Percentiles rank a stretch among this genome's conserved stretches.
These are phyloP conservation scores for Papilio machaon DNA, from an alignment of 1,140 invertebrate genomes.

Conservation along the genomic window DNA sequence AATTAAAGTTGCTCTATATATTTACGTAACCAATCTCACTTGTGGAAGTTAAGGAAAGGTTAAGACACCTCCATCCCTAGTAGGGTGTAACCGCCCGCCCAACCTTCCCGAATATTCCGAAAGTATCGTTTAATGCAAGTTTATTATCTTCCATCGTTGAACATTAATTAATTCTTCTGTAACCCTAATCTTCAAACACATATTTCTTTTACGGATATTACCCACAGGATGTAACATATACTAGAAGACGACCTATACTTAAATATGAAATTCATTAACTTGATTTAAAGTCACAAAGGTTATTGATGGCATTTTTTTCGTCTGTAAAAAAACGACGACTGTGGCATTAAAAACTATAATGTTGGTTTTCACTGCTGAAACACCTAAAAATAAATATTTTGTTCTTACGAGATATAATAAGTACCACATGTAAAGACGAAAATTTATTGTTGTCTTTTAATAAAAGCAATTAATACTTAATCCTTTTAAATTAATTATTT, in stretches of 20 bases:
- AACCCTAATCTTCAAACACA: conserved; percentile 47
- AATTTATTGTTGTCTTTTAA: background rate
- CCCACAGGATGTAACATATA: background rate
- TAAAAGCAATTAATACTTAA: background rate
- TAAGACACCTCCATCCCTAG: conserved; percentile 57
- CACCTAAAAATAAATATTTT: background rate
- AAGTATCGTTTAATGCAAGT: conserved; percentile 79
- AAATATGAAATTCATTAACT: background rate
- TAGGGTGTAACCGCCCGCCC: conserved; percentile 40
- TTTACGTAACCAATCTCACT: conserved; percentile 77
- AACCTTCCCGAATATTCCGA: conserved; percentile 74
- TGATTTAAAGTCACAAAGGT: too few species aligned
- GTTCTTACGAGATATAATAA: background rate
- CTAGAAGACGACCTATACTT: background rate
- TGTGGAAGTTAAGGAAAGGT: conserved; percentile 79
- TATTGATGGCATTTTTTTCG: too few species aligned
- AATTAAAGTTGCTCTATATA: conserved; percentile 78
- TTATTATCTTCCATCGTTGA: conserved; percentile 77
- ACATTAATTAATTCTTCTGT: conserved; percentile 73
- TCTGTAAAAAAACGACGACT: background rate
- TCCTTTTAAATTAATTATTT: background rate
- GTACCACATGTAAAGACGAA: background rate
- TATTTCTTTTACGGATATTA: conserved; percentile 49
- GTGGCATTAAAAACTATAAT: background rate
- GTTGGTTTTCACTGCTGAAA: background rate